A percentile compares a stretch with the other conserved stretches of the same genome.
phyloP scores from a whole-genome alignment of 1,140 invertebrate species.

The Cylas formicarius region DNA sequence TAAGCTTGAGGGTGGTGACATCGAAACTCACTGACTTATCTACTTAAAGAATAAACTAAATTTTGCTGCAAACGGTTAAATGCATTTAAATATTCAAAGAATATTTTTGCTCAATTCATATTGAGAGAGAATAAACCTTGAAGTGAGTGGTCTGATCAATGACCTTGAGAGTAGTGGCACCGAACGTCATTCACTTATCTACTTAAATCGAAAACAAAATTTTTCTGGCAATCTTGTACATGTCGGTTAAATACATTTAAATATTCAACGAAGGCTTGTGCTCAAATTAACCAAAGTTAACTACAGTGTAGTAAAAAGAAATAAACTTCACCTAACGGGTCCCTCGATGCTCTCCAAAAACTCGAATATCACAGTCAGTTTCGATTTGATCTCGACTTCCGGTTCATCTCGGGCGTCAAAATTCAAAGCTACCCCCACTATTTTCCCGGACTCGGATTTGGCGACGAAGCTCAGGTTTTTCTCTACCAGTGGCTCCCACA shows the following conservation, averaged over 20 bases:
- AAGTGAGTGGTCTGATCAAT: no score
- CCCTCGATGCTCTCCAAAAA: slow-evolving; percentile 71
- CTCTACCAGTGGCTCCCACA: slow-evolving; percentile 60
- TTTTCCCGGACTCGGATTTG: slow-evolving; percentile 42
- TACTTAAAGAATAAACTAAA: no score
- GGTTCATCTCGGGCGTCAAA: slow-evolving; percentile 75
- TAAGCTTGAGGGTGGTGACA: no score
- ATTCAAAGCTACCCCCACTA: slow-evolving; percentile 63
- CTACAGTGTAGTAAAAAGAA: neutral
- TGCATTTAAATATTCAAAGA: neutral
- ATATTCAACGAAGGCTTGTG: no score
- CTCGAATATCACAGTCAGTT: slow-evolving; percentile 65
- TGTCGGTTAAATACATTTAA: no score
- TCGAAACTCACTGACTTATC: no score
- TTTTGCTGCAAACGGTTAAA: neutral
- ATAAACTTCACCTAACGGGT: slow-evolving; percentile 53
- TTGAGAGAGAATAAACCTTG: no score
- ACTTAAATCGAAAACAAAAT: no score
- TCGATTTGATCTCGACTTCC: slow-evolving; percentile 56
- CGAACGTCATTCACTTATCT: no score
- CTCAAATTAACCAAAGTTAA: neutral
- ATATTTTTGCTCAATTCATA: no score
- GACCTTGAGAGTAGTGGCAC: no score
- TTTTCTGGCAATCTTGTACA: no score
- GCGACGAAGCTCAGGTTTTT: slow-evolving; percentile 66